These are phyloP conservation scores for Campoletis sonorensis DNA, from an alignment of 1,140 invertebrate genomes.

Conservation along the genomic window DNA sequence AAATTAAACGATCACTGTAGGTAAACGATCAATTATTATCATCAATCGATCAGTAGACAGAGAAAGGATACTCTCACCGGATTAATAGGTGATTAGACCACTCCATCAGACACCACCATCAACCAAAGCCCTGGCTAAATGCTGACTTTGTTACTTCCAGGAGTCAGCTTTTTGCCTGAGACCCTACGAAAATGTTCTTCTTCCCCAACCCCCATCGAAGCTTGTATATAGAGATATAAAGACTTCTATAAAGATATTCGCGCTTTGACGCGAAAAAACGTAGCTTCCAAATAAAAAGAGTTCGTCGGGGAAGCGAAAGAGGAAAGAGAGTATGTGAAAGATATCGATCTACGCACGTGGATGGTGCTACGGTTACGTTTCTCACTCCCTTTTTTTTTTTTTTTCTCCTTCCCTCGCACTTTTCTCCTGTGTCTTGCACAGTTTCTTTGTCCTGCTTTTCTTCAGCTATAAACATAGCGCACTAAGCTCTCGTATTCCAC, in stretches of 20 bases:
- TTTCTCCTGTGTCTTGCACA: neutral
- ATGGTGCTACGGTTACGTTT: conserved; percentile 26
- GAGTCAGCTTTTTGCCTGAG: neutral
- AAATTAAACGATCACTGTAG: neutral
- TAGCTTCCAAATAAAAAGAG: conserved; percentile 39
- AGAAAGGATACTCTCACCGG: conserved; percentile 36
- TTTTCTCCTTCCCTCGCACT: conserved; percentile 8
- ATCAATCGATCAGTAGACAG: conserved; percentile 37
- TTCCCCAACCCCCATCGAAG: neutral
- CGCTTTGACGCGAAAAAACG: conserved; percentile 41
- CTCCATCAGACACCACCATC: conserved; percentile 54
- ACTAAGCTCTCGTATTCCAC: conserved; percentile 1
- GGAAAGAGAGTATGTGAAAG: neutral
- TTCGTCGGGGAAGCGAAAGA: conserved; percentile 14
- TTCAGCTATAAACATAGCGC: neutral
- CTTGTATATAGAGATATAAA: neutral
- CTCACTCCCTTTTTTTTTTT: conserved; percentile 1
- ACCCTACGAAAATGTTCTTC: neutral
- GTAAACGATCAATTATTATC: conserved; percentile 50
- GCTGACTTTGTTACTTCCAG: conserved; percentile 33
- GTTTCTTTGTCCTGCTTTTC: conserved; percentile 1
- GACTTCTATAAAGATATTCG: conserved; percentile 14
- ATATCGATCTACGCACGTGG: conserved; percentile 39
- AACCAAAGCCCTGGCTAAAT: conserved; percentile 5
- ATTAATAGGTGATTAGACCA: conserved; percentile 66